Conservation (phyloP, 2,113 vertebrate genomes). For the Choloepus hoffmanni region DNA sequence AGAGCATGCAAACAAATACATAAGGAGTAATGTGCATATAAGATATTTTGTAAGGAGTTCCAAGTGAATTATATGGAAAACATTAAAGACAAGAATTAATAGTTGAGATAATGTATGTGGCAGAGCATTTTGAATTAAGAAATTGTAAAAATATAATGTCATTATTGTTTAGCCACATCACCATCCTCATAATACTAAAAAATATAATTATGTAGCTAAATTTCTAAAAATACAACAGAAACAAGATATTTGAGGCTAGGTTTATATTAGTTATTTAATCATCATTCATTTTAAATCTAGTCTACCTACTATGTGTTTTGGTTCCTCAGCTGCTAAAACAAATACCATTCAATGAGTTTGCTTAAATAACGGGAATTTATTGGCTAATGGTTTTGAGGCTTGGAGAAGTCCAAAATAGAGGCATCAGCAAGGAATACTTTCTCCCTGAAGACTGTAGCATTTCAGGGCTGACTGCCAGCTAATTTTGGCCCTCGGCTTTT, state of each 20-base stretch:
- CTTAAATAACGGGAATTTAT: too few species aligned
- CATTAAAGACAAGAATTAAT: neutral
- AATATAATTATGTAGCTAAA: neutral
- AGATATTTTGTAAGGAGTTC: neutral
- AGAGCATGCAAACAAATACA: neutral
- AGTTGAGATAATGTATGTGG: neutral
- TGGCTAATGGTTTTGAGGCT: too few species aligned
- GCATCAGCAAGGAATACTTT: too few species aligned
- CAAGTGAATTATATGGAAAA: neutral
- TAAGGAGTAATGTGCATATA: neutral
- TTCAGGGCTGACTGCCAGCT: too few species aligned
- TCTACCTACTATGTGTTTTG: neutral
- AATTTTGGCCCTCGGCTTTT: too few species aligned
- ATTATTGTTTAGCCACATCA: neutral
- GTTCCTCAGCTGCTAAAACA: too few species aligned
- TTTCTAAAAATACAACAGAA: neutral
- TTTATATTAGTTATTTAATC: neutral
- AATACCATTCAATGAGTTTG: too few species aligned
- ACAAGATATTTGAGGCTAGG: neutral
- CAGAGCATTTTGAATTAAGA: neutral
- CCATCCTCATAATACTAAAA: neutral
- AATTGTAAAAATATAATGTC: neutral
- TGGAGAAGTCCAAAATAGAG: too few species aligned
- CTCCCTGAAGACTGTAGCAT: too few species aligned
- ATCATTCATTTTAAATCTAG: neutral